These are phyloP conservation scores for Gavia stellata DNA, from an alignment of 2,113 vertebrate species.

Conservation along the genomic window DNA sequence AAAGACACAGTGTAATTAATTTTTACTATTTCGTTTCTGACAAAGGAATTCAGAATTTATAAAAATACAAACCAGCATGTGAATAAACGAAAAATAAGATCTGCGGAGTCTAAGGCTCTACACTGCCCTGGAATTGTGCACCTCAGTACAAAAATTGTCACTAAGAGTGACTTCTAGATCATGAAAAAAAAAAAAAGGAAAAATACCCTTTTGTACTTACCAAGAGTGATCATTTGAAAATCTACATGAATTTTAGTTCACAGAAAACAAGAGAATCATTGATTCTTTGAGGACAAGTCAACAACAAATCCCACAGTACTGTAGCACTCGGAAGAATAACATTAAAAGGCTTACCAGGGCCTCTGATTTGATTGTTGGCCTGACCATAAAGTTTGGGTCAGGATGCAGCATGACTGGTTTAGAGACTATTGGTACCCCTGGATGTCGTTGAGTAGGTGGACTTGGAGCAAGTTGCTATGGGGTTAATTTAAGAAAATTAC, in stretches of 20 bases:
- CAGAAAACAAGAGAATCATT: neutral
- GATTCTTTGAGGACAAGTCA: neutral
- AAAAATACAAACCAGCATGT: neutral
- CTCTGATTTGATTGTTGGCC: conserved; percentile 83
- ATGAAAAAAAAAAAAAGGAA: neutral
- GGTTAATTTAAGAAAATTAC: conserved; percentile 60
- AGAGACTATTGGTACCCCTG: conserved; percentile 84
- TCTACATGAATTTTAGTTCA: neutral
- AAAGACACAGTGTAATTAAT: neutral
- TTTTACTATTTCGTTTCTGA: neutral
- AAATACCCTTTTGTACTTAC: neutral
- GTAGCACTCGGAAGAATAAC: neutral
- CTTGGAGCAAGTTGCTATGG: conserved; percentile 91
- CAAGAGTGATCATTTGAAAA: neutral
- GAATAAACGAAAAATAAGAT: neutral
- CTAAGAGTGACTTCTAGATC: neutral
- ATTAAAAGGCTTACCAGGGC: conserved; percentile 82
- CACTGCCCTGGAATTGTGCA: neutral
- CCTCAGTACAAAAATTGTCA: neutral
- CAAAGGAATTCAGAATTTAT: neutral
- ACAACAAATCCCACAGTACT: neutral
- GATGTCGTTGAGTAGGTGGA: conserved; percentile 85
- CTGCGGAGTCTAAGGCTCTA: neutral
- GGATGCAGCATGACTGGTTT: conserved; percentile 95
- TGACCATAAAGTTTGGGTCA: conserved; percentile 79